These are phyloP conservation scores for Eutrigla gurnardus DNA, from an alignment of 2,797 vertebrate species.

Conservation along the genomic window DNA sequence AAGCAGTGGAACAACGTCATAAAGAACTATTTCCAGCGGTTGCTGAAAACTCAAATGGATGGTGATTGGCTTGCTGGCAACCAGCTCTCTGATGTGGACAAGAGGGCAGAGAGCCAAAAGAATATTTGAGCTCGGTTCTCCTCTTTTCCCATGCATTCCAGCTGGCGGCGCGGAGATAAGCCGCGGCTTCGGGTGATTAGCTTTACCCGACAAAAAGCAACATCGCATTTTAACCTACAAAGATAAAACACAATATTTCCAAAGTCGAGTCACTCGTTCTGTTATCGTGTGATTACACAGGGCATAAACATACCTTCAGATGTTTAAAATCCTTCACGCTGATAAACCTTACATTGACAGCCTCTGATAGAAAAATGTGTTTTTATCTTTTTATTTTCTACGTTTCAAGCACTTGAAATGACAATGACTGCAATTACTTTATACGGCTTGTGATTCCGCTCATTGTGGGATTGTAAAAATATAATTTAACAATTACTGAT, in stretches of 20 bases:
- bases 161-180: slow-evolving; percentile 76
- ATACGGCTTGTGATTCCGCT: slow-evolving; percentile 31
- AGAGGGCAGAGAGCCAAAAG: slow-evolving; percentile 58
- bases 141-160: slow-evolving; percentile 75
- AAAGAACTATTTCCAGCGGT: slow-evolving; percentile 13
- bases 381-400: slow-evolving; percentile 8
- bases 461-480: slow-evolving; percentile 19
- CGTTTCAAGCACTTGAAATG: slow-evolving; percentile 21
- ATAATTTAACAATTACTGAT: slow-evolving; percentile 27
- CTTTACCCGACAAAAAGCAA: slow-evolving; percentile 51
- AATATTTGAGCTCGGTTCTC: slow-evolving; percentile 52
- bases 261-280: slow-evolving; percentile 30
- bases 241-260: slow-evolving; percentile 54
- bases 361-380: not conserved
- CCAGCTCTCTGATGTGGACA: slow-evolving; percentile 56
- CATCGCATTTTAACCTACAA: slow-evolving; percentile 43
- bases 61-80: slow-evolving; percentile 53
- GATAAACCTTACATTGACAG: slow-evolving; percentile 7
- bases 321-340: slow-evolving; percentile 26
- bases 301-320: slow-evolving; percentile 36
- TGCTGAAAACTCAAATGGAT: slow-evolving; percentile 29
- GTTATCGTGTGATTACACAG: slow-evolving; percentile 41
- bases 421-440: slow-evolving; percentile 15
- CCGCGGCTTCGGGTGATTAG: slow-evolving; percentile 61
- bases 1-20: not conserved